A percentile compares a stretch with the other conserved stretches of the same genome.
These are phyloP conservation scores for Spheniscus mendiculus DNA, from an alignment of 2,113 vertebrate species.

Conservation along the genomic window DNA sequence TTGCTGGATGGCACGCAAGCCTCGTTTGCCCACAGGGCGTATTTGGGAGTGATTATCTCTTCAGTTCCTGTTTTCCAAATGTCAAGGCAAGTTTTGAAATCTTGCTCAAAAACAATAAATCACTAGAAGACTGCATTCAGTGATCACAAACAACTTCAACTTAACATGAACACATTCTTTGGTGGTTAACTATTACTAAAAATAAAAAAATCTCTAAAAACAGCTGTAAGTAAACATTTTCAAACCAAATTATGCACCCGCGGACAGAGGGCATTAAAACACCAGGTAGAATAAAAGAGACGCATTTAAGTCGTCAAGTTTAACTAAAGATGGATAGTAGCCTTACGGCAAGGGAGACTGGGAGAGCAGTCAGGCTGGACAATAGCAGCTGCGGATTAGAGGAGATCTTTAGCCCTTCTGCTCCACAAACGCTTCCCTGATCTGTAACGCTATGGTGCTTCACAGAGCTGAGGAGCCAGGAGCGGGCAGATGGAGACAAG, in stretches of 20 bases:
- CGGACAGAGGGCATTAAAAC: neutral
- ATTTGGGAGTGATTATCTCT: neutral
- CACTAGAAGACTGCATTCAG: neutral
- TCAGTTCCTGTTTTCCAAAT: neutral
- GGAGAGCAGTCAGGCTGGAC: neutral
- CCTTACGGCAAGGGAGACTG: neutral
- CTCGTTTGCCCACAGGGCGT: neutral
- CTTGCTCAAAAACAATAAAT: neutral
- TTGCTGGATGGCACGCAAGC: neutral
- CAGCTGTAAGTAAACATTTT: neutral
- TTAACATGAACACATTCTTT: neutral
- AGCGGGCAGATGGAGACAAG: rapidly evolving
- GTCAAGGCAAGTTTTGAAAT: neutral
- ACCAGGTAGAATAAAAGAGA: neutral
- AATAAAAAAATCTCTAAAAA: neutral
- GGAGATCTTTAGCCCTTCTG: neutral
- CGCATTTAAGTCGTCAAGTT: neutral
- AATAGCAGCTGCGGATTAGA: neutral
- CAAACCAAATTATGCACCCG: neutral
- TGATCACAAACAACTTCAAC: neutral
- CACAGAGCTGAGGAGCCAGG: neutral
- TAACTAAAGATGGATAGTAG: neutral
- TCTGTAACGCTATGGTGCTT: neutral
- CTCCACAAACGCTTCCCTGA: neutral
- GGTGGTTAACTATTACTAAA: neutral